Evolutionary conservation across 2,113 vertebrate species (phyloP), one percentile per base, ranked within the genome.

Genomic region (Pholis gunnellus): DNA sequence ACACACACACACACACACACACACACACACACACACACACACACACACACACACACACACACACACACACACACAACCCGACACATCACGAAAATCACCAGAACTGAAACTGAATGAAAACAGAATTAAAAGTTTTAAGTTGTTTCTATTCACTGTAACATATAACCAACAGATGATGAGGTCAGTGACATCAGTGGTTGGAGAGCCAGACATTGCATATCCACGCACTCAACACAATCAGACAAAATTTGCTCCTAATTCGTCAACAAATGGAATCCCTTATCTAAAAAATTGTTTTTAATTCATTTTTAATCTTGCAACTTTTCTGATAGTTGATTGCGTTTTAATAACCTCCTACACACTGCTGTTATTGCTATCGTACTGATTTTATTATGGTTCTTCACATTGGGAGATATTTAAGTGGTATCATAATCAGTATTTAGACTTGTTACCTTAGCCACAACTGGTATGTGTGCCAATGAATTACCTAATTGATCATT

Each of bases 151-250:
- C 18, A 50, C 27, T 31, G 6, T 57, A 1, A 61, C 50, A 50
- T 31, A 56, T 1, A 79, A 68, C 20, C 27, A 82, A 17, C 34
- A 72, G 40, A 83, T 56, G 17, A 11, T 57, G 40, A 56, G 34
- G 44, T 69, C 31, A 31, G 31, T 31, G 31, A 31, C 29, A 64
- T 70, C 54, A 63, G 29, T 36, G 36, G 5, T 17, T 65, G 31
- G 46, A 40, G 4, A 72, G 50, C 10, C 38, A 48, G 38, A 29
- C 25, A 4, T 40, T 65, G 27, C 31, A 48, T 60, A 31, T 69
- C 8, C 6, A 64, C 68, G 18, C 5, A 20, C 4, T 65, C 15
- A 52, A 69, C 9, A 34, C 61, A 64, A n/a, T 38, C 34, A 31
- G 34, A 31, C 31, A 61, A 29, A 64, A 46, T 1, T 61, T 54